Base-by-base conservation (phyloP, 2,113 vertebrate species). In the Turdus rufiventris region DNA sequence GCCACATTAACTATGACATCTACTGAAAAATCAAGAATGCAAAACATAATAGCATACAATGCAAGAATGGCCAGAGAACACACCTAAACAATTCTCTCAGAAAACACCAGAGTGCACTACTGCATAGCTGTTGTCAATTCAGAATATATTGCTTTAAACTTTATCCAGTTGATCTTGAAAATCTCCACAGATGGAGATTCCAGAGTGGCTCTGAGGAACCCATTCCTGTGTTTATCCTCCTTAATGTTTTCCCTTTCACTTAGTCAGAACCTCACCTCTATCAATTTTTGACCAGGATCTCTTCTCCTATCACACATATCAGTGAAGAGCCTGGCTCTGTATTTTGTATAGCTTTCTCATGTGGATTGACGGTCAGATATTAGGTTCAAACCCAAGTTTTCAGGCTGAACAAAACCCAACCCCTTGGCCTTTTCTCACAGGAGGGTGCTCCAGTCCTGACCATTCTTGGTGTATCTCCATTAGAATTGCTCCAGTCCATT, bases 101-200 rank as follows among this genome's bases (percentile, higher is more conserved):
- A 42, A 88, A 77, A 89, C 93, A 94, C 74, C 78, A 95, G 91
- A 83, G 88, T 36, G 89, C 94, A 80, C 78, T 89, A 40, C 67
- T 67, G 71, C 14, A 1, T 3, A 82, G 57, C 16, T n/a, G 13
- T 18, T 6, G 3, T 29, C 9, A 74, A 60, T 77, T 67, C 43
- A 17, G 14, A 58, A 7, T 8, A 6, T 0, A 1, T 18, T 43
- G 16, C 53, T 83, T 83, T 60, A 40, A 65, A 63, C 18, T 56
- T 51, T 21, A 8, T 51, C 21, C 31, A 56, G 20, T 12, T 60
- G 40, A 54, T 42, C 56, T 47, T 65, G 62, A 61, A 56, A 89
- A 68, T 21, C n/a, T 79, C 24, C 58, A 58, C 2, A 54, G 33
- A 62, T 19, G 18, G 34, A 68, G 29, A 45, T 43, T 63, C 15